A percentile compares a stretch with the other conserved stretches of the same genome.
phyloP scores from a whole-genome alignment of 2,113 vertebrate genomes.

The Corythornis madagascariensis region DNA sequence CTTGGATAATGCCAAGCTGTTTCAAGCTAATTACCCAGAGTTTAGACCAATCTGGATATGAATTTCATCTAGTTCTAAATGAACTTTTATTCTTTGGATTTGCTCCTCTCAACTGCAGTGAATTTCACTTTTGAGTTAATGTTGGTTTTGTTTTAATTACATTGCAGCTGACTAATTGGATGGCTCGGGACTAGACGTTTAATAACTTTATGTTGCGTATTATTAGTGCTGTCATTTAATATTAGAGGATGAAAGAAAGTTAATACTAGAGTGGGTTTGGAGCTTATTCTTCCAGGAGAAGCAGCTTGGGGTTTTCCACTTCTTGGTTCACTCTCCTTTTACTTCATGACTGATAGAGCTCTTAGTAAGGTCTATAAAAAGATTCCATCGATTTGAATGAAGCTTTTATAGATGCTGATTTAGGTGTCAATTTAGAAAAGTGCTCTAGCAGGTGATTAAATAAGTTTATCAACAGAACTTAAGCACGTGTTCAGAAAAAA shows the following conservation, averaged over 20 bases:
- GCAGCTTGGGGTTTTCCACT: background rate
- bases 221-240: constrained; percentile 60
- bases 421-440: constrained; percentile 32
- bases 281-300: constrained; percentile 13
- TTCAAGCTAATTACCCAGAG: constrained; percentile 68
- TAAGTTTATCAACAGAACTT: constrained; percentile 43
- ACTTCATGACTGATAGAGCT: background rate
- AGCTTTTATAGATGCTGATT: constrained; percentile 41
- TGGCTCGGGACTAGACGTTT: constrained; percentile 53
- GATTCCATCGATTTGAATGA: background rate
- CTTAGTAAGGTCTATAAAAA: constrained; percentile 23
- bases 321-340: background rate
- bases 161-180: constrained; percentile 50
- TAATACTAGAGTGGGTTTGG: background rate
- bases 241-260: constrained; percentile 36
- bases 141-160: constrained; percentile 69
- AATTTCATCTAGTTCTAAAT: constrained; percentile 65
- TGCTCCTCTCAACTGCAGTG: constrained; percentile 28
- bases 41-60: constrained; percentile 64
- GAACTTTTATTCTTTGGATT: constrained; percentile 49
- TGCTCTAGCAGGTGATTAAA: constrained; percentile 32
- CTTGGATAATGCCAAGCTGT: constrained; percentile 66
- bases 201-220: constrained; percentile 59
- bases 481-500: background rate
- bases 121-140: constrained; percentile 52